Evolutionary conservation across 1,140 invertebrate genomes (phyloP), one percentile per base, ranked within the genome.

Genomic region (Zaprionus taronus): DNA sequence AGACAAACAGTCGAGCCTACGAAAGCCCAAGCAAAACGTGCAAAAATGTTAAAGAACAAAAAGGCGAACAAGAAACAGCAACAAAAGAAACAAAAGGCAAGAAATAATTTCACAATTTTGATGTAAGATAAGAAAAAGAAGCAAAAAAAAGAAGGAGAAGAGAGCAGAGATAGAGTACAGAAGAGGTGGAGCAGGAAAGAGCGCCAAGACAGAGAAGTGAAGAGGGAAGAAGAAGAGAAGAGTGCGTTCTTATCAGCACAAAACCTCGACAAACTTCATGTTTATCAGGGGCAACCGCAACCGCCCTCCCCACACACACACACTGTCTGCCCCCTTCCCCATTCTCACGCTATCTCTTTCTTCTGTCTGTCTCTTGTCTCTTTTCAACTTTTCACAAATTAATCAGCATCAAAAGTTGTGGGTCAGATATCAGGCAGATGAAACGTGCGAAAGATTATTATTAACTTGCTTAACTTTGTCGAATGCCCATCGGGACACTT

Each of bases 351-450:
- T 28, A 12, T 65, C 41, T 17, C 20, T 20, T 1, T 38, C 12
- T 15, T 15, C 1, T 26, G 4, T 17, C 14, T 58, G 6, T 47
- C n/a, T 47, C 41, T 20, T 20, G 26, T 36, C 47, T 15, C 44
- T 34, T 34, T 34, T 34, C 31, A 34, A 55, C 44, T 67, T 26
- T 28, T 58, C 71, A 63, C 38, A 70, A 75, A 75, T 75, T 75
- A 70, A 75, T 75, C 72, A 70, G 72, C 66, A 41, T 70, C 68
- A 58, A 60, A 76, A 76, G 73, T 65, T 76, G 44, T 11, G 22
- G 31, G 28, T 3, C 31, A 34, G 31, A 36, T 69, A 74, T 74
- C 66, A 74, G 63, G 22, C 70, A 67, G 66, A 70, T 62, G 51
- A 62, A 63, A 70, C 66, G 66, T 63, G 72, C 72, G 15, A 53